A percentile compares a stretch with the other conserved stretches of the same genome.
phyloP scores from a whole-genome alignment of 2,797 vertebrate species.

The Betta splendens region DNA sequence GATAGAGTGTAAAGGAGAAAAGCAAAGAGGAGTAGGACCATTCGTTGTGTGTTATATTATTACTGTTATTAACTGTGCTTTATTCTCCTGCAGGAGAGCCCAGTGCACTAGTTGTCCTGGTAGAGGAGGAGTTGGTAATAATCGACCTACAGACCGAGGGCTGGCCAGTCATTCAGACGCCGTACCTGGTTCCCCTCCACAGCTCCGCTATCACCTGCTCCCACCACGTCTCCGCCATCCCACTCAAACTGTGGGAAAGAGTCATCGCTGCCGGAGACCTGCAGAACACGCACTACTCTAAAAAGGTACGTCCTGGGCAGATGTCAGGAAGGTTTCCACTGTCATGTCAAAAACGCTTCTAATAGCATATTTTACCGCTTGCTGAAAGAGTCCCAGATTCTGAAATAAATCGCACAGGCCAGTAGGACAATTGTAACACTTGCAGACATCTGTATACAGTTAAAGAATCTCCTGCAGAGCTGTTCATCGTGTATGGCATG shows the following conservation, averaged over 20 bases:
- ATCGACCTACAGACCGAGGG: conserved; percentile 89
- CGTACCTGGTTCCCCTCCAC: conserved; percentile 95
- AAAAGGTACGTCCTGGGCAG: conserved; percentile 77
- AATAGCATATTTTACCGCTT: not conserved
- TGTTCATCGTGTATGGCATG: conserved; percentile 17
- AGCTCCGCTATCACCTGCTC: conserved; percentile 99
- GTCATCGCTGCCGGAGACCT: conserved; percentile 85
- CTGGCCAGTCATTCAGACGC: conserved; percentile 93
- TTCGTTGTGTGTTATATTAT: too few species aligned
- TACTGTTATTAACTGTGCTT: not conserved
- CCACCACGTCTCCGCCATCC: conserved; percentile 94
- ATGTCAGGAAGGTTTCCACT: not conserved
- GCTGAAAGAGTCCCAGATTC: not conserved
- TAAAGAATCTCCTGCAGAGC: conserved; percentile 2
- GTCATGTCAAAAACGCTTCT: not conserved
- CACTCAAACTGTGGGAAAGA: conserved; percentile 95
- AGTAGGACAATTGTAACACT: not conserved
- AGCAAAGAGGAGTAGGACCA: too few species aligned
- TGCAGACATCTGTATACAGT: not conserved
- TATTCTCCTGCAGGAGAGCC: conserved; percentile 76
- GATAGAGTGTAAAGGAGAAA: too few species aligned
- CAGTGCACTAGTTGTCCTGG: conserved; percentile 91
- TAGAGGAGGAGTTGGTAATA: conserved; percentile 95
- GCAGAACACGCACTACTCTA: conserved; percentile 90
- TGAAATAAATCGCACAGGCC: not conserved